Evolutionary conservation across 2,113 vertebrate species (phyloP).

Genomic region (Psettodes erumei): DNA sequence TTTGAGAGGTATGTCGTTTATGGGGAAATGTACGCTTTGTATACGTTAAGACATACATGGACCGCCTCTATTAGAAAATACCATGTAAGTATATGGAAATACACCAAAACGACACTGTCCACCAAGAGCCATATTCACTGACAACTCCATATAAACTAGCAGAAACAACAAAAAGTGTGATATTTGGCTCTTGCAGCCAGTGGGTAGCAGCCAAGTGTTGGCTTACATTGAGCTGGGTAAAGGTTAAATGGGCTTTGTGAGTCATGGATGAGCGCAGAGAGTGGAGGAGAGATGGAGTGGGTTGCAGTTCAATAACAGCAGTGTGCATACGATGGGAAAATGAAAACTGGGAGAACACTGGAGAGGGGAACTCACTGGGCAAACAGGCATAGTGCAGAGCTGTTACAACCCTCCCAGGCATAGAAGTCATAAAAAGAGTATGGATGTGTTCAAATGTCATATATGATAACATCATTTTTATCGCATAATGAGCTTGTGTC

Average conservation of each 20-base stretch:
- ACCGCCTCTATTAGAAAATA: neutral
- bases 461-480: neutral
- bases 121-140: neutral
- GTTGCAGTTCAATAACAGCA: slow-evolving; percentile 66
- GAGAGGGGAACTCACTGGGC: slow-evolving; percentile 1
- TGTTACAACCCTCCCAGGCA: neutral
- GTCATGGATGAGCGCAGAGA: slow-evolving; percentile 63
- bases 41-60: neutral
- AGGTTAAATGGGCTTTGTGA: slow-evolving; percentile 77
- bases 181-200: slow-evolving; percentile 26
- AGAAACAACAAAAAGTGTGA: neutral
- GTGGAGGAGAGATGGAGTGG: slow-evolving; percentile 61
- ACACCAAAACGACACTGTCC: neutral
- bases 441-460: slow-evolving; percentile 3
- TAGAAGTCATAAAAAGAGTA: slow-evolving; percentile 32
- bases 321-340: slow-evolving; percentile 63
- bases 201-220: slow-evolving; percentile 24
- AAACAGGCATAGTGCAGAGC: slow-evolving; percentile 23
- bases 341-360: slow-evolving; percentile 34
- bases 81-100: neutral
- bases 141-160: slow-evolving; percentile 18
- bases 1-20: neutral
- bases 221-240: slow-evolving; percentile 49
- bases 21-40: neutral
- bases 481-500: neutral